These are phyloP conservation scores for Ptiloglossa arizonensis DNA, from an alignment of 1,140 invertebrate genomes.

Conservation along the genomic window DNA sequence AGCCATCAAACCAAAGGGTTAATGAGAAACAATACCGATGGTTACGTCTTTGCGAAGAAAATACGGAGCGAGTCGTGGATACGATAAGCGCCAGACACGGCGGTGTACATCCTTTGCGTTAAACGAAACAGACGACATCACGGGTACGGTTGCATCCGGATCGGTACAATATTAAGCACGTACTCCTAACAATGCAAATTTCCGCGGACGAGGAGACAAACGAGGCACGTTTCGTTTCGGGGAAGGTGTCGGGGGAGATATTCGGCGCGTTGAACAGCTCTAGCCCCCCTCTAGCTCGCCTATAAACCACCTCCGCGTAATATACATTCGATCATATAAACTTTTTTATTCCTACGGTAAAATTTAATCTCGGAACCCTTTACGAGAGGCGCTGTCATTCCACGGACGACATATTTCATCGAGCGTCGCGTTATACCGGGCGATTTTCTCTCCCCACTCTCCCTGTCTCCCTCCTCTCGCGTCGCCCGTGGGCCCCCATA, in stretches of 20 bases:
- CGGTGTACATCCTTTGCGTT: too few relatives aligned
- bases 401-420: slow-evolving; percentile 60
- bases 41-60: slow-evolving; percentile 21
- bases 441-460: slow-evolving; percentile 60
- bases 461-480: too few relatives aligned
- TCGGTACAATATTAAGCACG: background rate
- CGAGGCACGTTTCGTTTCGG: too few relatives aligned
- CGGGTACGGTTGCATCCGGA: too few relatives aligned
- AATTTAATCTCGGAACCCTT: slow-evolving; percentile 57
- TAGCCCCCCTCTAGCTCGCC: too few relatives aligned
- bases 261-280: background rate
- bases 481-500: slow-evolving; percentile 42
- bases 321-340: slow-evolving; percentile 37
- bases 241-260: too few relatives aligned
- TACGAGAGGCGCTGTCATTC: slow-evolving; percentile 61
- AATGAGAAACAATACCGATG: slow-evolving; percentile 33
- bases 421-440: slow-evolving; percentile 58
- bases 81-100: too few relatives aligned
- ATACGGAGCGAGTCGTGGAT: background rate
- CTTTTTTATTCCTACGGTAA: slow-evolving; percentile 48
- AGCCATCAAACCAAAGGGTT: slow-evolving; percentile 30
- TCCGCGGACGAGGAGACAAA: background rate
- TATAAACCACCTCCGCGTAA: slow-evolving; percentile 32
- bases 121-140: too few relatives aligned
- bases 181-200: slow-evolving; percentile 2